Conservation (phyloP, 2,113 vertebrate species). For the Nothocercus julius region DNA sequence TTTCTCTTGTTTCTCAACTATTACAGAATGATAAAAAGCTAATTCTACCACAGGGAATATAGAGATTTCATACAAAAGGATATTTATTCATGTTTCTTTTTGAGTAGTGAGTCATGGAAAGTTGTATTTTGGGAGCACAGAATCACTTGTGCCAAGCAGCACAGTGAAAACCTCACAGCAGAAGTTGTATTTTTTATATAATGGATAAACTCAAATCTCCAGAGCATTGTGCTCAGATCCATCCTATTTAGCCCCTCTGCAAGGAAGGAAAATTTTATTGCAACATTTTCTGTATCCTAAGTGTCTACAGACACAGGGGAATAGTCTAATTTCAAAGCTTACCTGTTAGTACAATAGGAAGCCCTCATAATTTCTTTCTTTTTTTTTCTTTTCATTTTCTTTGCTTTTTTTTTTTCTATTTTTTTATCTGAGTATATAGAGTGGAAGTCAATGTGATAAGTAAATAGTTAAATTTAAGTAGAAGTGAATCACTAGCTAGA, state of each 20-base stretch:
- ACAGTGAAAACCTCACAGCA: fast-evolving
- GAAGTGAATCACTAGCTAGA: background rate
- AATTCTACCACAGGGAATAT: background rate
- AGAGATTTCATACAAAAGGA: background rate
- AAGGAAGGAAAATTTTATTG: background rate
- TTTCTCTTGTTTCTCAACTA: background rate
- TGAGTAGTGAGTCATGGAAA: background rate
- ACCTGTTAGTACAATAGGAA: background rate
- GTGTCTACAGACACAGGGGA: background rate
- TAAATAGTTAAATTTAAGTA: background rate
- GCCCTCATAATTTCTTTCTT: background rate
- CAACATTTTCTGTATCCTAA: background rate
- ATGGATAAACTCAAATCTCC: background rate
- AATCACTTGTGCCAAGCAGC: background rate
- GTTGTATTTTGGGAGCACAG: background rate
- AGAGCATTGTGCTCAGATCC: background rate
- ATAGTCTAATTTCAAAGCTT: background rate
- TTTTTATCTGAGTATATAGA: background rate
- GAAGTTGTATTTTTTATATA: background rate
- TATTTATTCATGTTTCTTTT: background rate
- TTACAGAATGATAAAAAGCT: background rate
- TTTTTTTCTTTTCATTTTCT: too few species aligned
- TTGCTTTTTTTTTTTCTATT: too few species aligned
- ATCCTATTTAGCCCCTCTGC: background rate
- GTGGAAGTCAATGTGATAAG: background rate